Conservation (phyloP, 2,888 invertebrate species). For the Smittia aterrima region DNA sequence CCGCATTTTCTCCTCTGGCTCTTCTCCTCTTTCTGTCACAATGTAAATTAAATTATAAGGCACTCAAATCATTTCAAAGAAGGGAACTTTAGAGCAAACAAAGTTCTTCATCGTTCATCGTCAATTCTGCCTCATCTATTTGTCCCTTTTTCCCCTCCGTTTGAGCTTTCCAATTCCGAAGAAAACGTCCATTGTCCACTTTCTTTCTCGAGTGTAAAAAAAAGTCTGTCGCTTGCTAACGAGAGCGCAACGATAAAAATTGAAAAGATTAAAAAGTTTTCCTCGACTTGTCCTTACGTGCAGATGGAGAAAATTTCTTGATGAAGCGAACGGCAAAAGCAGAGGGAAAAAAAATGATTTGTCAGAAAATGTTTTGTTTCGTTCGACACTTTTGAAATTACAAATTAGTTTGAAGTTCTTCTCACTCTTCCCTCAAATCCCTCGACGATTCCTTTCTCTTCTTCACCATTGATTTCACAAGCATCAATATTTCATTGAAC, state of each 20-base stretch:
- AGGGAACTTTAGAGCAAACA: slow-evolving; percentile 21
- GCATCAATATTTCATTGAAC: slow-evolving; percentile 6
- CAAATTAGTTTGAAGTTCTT: slow-evolving; percentile 33
- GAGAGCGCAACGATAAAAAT: not conserved
- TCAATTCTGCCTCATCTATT: not conserved
- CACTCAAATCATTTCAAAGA: slow-evolving; percentile 29
- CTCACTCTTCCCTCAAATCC: not conserved
- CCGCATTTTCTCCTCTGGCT: not conserved
- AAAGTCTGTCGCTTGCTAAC: not conserved
- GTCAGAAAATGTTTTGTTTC: slow-evolving; percentile 23
- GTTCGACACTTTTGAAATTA: slow-evolving; percentile 34
- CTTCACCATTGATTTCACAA: not conserved
- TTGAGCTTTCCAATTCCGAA: not conserved
- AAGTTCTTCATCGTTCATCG: slow-evolving; percentile 22
- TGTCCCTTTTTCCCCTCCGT: not conserved
- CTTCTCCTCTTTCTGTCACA: not conserved
- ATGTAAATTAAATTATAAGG: slow-evolving; percentile 33
- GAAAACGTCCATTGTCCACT: not conserved
- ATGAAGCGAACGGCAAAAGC: not conserved
- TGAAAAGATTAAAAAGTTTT: slow-evolving; percentile 3
- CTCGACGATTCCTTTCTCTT: not conserved
- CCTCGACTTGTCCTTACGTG: not conserved
- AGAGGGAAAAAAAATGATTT: slow-evolving; percentile 27
- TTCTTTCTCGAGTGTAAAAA: not conserved
- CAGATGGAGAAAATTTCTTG: not conserved